Percentiles rank a stretch among this genome's conserved stretches.
These are phyloP conservation scores for Psittacula cyanocephala DNA, from an alignment of 2,113 vertebrate genomes.

Conservation along the genomic window DNA sequence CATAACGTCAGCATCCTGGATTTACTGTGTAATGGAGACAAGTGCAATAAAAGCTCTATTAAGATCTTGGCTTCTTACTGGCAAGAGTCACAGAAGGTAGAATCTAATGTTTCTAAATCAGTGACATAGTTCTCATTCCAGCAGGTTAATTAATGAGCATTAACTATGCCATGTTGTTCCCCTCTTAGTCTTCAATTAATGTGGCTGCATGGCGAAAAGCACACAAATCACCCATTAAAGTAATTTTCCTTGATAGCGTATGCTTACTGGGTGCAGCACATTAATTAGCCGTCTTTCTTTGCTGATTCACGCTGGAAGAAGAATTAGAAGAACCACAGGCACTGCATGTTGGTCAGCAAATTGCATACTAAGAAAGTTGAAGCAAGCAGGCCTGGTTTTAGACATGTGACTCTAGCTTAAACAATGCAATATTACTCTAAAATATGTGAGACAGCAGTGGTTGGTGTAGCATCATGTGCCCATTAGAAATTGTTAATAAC, in stretches of 20 bases:
- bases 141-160: conserved; percentile 14
- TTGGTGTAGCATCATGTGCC: not conserved
- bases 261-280: not conserved
- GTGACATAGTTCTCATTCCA: not conserved
- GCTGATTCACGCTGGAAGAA: not conserved
- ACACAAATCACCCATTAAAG: not conserved
- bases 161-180: not conserved
- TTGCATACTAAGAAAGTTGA: not conserved
- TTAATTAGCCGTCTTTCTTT: not conserved
- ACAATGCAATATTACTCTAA: not conserved
- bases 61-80: not conserved
- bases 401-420: not conserved
- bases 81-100: not conserved
- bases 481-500: not conserved
- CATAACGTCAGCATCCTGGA: not conserved
- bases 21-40: not conserved
- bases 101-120: not conserved
- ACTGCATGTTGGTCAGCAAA: not conserved
- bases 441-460: not conserved
- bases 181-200: conserved; percentile 3
- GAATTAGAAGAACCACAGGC: not conserved
- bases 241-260: not conserved
- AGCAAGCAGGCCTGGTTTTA: not conserved
- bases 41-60: conserved; percentile 1
- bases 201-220: not conserved